Evolutionary conservation across 2,888 invertebrate genomes (phyloP), one percentile per base, ranked within the genome.

Genomic region (Tetheella fluctuosa): DNA sequence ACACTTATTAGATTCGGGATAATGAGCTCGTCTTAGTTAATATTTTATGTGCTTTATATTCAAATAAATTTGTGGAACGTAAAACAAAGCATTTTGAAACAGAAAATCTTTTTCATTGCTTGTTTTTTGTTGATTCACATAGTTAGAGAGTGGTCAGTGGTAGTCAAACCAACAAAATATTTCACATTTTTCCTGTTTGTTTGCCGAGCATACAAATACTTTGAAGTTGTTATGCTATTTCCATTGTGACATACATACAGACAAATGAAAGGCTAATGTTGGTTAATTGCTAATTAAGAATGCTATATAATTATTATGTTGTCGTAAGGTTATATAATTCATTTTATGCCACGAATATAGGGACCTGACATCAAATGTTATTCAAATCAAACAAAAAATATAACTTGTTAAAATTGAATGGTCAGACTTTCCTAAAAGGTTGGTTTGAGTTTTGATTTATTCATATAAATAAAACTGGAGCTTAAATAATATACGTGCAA

Each of bases 81-180:
- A 10, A 1, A 10, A 34, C 34, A 39, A 12, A 15, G 15, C n/a
- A 15, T 12, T 2, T 2, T 15, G 15, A 2, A 39, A 15, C 13
- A 39, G 39, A 3, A 39, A 12, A 39, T 39, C 15, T 39, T 39
- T 15, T n/a, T 8, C 39, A 12, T 39, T 39, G 39, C 15, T 12
- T 39, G 39, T 39, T 39, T 39, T 15, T 1, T 4, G 13, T 3
- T 13, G 15, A 39, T 15, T 39, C 39, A 25, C 12, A 12, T n/a
- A n/a, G 25, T 39, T 15, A 39, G 39, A 13, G 39, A 34, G 34
- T 34, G 34, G 34, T 34, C 34, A 34, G 12, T 10, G 34, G 7
- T 39, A 39, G 39, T 39, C 39, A 39, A 39, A 39, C 15, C 39
- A 39, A 39, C 39, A 39, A n/a, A n/a, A n/a, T 39, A 39, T 39